phyloP scores from a whole-genome alignment of 2,888 invertebrate genomes.

The Erebia palarica region DNA sequence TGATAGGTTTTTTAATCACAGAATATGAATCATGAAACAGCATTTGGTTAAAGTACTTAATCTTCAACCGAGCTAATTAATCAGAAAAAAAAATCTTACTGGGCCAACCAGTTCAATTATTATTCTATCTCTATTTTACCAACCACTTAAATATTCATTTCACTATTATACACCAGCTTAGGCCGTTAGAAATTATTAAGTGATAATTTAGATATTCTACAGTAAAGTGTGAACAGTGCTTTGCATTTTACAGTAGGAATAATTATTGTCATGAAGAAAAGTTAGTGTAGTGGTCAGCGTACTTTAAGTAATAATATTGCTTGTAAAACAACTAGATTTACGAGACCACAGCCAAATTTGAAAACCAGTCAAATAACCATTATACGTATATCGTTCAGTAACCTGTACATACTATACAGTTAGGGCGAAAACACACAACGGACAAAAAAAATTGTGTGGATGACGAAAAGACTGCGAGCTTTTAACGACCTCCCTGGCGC shows the following conservation, averaged over 20 bases:
- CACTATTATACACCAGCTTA: not conserved
- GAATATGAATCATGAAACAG: too few relatives aligned
- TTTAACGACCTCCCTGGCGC: too few relatives aligned
- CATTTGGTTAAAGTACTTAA: too few relatives aligned
- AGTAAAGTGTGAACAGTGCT: not conserved
- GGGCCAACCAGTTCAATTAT: too few relatives aligned
- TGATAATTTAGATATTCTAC: not conserved
- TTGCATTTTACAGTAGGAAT: slow-evolving; percentile 11
- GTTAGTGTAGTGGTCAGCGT: slow-evolving; percentile 12
- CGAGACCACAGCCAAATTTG: slow-evolving; percentile 26
- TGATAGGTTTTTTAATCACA: too few relatives aligned
- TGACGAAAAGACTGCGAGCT: too few relatives aligned
- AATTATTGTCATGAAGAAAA: not conserved
- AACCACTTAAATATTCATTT: not conserved
- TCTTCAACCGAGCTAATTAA: too few relatives aligned
- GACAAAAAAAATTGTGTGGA: too few relatives aligned
- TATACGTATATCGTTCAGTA: slow-evolving; percentile 30
- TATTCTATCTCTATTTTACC: too few relatives aligned
- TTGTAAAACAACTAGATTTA: slow-evolving; percentile 22
- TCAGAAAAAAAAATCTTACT: too few relatives aligned
- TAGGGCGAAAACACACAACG: too few relatives aligned
- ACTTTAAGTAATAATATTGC: slow-evolving; percentile 5
- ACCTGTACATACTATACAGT: slow-evolving; percentile 16
- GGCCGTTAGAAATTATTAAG: not conserved
- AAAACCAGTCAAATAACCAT: slow-evolving; percentile 33